Evolutionary conservation across 1,140 invertebrate genomes (phyloP).

Genomic region (Argopecten irradians): DNA sequence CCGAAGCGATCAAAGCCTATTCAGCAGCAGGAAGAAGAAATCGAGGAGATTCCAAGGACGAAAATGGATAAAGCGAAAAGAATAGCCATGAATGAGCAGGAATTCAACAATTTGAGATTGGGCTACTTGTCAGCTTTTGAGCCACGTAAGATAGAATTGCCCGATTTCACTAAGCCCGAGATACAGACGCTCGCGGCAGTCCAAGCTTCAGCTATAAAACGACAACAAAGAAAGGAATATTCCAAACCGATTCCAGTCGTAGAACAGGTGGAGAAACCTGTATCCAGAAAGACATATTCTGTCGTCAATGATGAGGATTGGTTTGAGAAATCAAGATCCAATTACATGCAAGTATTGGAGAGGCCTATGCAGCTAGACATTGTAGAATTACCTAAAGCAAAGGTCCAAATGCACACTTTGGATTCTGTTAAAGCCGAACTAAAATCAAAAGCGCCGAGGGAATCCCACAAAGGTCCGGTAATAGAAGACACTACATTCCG

Average conservation of each 20-base stretch:
- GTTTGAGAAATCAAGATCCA: background rate
- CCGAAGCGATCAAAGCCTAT: background rate
- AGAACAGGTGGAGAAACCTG: background rate
- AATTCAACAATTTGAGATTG: background rate
- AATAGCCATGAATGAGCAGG: background rate
- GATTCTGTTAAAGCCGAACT: conserved; percentile 11
- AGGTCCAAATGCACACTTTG: background rate
- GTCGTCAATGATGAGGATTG: conserved; percentile 3
- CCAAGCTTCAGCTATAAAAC: background rate
- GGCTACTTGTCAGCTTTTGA: background rate
- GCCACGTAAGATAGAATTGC: background rate
- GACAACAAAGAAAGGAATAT: background rate
- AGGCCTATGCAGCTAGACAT: background rate
- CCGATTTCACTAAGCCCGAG: background rate
- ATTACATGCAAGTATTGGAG: background rate
- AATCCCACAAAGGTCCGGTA: background rate
- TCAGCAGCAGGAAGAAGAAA: background rate
- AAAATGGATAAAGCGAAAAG: background rate
- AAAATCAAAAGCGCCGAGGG: background rate
- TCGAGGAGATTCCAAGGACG: background rate
- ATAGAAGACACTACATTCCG: background rate
- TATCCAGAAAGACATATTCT: background rate
- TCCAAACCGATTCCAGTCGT: background rate
- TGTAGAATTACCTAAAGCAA: background rate
- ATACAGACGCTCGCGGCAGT: background rate